Evolutionary conservation across 2,888 invertebrate genomes (phyloP), one percentile per base, ranked within the genome.

Genomic region (Polydrusus tereticollis): DNA sequence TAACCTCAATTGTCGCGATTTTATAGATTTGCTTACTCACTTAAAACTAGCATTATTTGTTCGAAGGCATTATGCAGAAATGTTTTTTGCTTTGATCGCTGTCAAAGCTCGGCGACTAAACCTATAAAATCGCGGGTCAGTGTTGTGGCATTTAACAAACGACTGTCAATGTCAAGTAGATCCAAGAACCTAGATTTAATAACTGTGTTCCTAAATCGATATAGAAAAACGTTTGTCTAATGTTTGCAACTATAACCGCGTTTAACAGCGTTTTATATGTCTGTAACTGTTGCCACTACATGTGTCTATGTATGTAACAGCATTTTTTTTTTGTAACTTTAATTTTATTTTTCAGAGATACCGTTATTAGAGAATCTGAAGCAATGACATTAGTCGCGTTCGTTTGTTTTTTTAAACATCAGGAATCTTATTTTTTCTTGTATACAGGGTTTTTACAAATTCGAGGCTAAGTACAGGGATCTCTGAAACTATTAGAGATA

Each of bases 301-400:
- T 29, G 10, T 52, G 29, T 52, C 26, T 52, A 52, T 23, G n/a
- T 50, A 23, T 14, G 52, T 52, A 52, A 52, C 52, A 52, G 29
- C 52, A n/a, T 20, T 55, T 50, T 50, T 64, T 65, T 36, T 23
- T 33, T 52, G n/a, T 16, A 33, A 41, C 38, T 50, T 36, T 52
- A 21, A 18, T 59, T 72, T 72, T 72, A 55, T 67, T 62, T 72
- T 72, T 72, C 72, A 72, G 72, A 55, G 18, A 55, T 62, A 63
- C 72, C 72, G 43, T 62, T 72, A 43, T 72, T 72, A 71, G 60
- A 60, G 21, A 45, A 68, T 58, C 63, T 63, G 68, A 62, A 63
- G 62, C 23, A 29, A 57, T 55, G 26, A 43, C 21, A 21, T 50
- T 63, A 63, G 47, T 52, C 4, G 16, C 20, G 12, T 10, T 20